Evolutionary conservation across 2,888 invertebrate genomes (phyloP).

Genomic region (Scrobipalpa costella): DNA sequence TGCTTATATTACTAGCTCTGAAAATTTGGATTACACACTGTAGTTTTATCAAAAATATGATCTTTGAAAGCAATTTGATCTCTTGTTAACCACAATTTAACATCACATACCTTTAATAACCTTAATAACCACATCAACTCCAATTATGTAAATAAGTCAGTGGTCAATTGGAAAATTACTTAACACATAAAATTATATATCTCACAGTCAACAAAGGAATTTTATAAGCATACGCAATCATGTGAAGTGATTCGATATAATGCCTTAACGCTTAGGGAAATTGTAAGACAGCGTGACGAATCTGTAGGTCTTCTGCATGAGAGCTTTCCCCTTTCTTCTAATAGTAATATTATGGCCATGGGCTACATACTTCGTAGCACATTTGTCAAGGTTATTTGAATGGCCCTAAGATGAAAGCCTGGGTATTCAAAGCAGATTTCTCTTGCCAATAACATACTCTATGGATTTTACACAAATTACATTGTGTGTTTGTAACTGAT

Average conservation of each 20-base stretch:
- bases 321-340: slow-evolving; percentile 43
- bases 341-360: slow-evolving; percentile 35
- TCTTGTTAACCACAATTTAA: too few relatives aligned
- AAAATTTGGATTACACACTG: too few relatives aligned
- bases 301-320: slow-evolving; percentile 47
- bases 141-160: neutral
- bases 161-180: neutral
- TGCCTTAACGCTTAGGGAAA: neutral
- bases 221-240: neutral
- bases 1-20: too few relatives aligned
- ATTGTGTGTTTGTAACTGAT: neutral
- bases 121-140: neutral
- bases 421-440: slow-evolving; percentile 9
- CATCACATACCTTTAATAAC: neutral
- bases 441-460: neutral
- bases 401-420: slow-evolving; percentile 9
- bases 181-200: neutral
- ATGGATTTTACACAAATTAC: neutral
- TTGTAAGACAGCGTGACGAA: slow-evolving; percentile 41
- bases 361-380: slow-evolving; percentile 30
- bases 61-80: too few relatives aligned
- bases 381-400: slow-evolving; percentile 37
- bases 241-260: neutral
- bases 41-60: too few relatives aligned
- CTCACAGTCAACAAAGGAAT: neutral